Evolutionary conservation across 2,797 vertebrate genomes (phyloP).

Genomic region (Poecilia picta): DNA sequence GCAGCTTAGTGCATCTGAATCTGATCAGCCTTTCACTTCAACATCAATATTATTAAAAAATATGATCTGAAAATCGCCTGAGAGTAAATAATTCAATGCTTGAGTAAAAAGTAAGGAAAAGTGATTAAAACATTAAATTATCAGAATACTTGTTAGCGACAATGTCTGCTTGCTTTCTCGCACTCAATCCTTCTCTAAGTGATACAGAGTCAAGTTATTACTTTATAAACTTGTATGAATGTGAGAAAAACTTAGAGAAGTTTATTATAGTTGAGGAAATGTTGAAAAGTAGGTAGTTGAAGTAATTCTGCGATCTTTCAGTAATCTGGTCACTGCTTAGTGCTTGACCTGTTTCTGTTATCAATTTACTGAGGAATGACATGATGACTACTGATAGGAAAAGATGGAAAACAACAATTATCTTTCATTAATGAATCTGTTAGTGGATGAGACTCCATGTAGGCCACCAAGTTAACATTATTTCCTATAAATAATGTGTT

Average conservation of each 20-base stretch:
- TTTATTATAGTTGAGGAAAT: neutral
- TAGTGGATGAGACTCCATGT: neutral
- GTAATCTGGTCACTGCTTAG: constrained; percentile 7
- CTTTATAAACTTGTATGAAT: constrained; percentile 3
- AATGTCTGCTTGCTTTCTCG: neutral
- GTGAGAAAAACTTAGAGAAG: neutral
- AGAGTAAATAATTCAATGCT: neutral
- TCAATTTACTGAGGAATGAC: neutral
- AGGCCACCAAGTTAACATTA: neutral
- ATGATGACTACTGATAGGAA: neutral
- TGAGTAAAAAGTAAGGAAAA: constrained; percentile 2
- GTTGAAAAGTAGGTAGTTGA: neutral
- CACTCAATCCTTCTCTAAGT: neutral
- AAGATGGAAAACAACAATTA: neutral
- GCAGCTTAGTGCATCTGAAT: neutral
- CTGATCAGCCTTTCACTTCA: neutral
- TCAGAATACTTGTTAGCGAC: neutral
- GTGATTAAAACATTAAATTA: constrained; percentile 1
- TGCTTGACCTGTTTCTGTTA: neutral
- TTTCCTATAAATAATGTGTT: neutral
- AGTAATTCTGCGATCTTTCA: neutral
- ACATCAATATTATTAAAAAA: neutral
- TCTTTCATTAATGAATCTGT: neutral
- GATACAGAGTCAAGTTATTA: constrained; percentile 4
- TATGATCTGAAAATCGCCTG: neutral